Conservation (phyloP, 2,113 vertebrate species). For the Mustela lutreola region DNA sequence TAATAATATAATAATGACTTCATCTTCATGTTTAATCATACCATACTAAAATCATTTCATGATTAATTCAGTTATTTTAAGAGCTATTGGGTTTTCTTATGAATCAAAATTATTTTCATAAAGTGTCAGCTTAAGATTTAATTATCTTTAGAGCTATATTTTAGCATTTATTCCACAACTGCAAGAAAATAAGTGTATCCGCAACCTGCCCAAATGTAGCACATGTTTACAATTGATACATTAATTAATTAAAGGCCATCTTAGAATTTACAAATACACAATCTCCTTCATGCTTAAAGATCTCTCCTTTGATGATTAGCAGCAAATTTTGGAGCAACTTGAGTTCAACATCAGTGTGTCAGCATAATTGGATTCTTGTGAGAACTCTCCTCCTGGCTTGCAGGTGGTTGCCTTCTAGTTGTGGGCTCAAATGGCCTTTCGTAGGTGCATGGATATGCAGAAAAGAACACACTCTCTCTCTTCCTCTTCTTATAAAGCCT, state of each 20-base stretch:
- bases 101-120: constrained; percentile 76
- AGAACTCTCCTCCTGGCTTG: neutral
- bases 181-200: neutral
- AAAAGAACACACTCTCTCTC: neutral
- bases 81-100: constrained; percentile 66
- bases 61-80: constrained; percentile 68
- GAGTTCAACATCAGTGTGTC: neutral
- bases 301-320: neutral
- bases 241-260: neutral
- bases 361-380: neutral
- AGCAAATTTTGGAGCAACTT: neutral
- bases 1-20: constrained; percentile 76
- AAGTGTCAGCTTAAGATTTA: constrained; percentile 60
- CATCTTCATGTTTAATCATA: constrained; percentile 64
- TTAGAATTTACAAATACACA: neutral
- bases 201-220: neutral
- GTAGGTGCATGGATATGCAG: neutral
- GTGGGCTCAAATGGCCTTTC: neutral
- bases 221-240: neutral
- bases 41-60: constrained; percentile 65
- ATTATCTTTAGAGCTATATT: constrained; percentile 60
- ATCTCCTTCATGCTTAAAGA: neutral
- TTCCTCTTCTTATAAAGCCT: neutral
- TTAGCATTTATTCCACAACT: constrained; percentile 27
- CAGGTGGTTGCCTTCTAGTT: neutral